Base-by-base conservation (phyloP, 2,888 invertebrate genomes). In the Thelaira solivaga region DNA sequence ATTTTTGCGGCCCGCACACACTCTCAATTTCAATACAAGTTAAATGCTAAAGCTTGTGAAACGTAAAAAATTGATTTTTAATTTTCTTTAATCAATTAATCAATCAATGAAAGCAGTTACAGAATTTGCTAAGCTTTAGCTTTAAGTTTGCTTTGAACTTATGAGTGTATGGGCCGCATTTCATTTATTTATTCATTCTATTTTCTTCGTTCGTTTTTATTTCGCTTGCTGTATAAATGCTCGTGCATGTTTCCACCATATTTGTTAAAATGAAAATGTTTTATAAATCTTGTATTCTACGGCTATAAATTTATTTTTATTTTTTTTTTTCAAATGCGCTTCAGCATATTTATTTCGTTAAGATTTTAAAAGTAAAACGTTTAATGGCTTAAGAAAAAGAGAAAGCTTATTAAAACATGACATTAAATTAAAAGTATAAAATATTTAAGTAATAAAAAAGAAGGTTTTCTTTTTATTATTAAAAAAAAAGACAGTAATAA, bases 281-380 rank as follows among this genome's bases (percentile, higher is more conserved):
- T 4, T 36, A n/a, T 2, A 0, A 49, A 49, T 36, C 39, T 45
- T 26, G 43, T 72, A 29, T 59, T 20, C 55, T 62, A 29, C 4
- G 41, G 53, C 36, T 16, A 55, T 72, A 72, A 72, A 72, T 72
- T 62, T 53, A 1, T 45, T 62, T n/a, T n/a, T n/a, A n/a, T n/a
- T n/a, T n/a, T n/a, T n/a, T n/a, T n/a, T n/a, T n/a, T 53, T 36
- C 26, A 53, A 53, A 29, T 53, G 29, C 29, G 24, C 4, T 29
- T 16, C 13, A 41, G 57, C 41, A 49, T 47, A 73, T 41, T 49
- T 73, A 65, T 65, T 41, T 45, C 22, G 24, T 36, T 61, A 31
- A 36, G 61, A 59, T 68, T 51, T 49, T 20, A 72, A 55, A 55
- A 72, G 53, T 62, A 45, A 49, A 65, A 68, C 67, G 57, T 67